Base-by-base conservation (phyloP, 2,113 vertebrate genomes). In the Mormoops blainvillei region DNA sequence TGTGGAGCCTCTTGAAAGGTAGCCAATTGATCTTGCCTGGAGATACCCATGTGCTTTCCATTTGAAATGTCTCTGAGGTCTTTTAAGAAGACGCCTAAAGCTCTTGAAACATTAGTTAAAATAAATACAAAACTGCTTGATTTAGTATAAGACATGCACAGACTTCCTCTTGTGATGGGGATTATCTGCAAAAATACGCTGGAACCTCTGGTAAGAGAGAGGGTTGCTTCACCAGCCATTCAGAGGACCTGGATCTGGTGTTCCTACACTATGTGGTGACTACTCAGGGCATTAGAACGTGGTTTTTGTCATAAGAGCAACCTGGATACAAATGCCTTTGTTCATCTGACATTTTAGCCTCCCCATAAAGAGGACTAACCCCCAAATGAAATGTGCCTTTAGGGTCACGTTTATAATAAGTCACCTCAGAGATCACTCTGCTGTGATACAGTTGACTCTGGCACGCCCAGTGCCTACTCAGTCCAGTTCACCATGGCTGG, bases 21-120 rank as follows among this genome's bases (percentile, higher is more conserved):
- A 74, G 96, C 93, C 94, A 96, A 11, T 10, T 76, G 93, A 89
- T 95, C 68, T 94, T 96, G 86, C 95, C 88, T 93, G 45, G 48
- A 82, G 84, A 94, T 78, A 93, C 68, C 67, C 95, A 96, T 94
- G 82, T 97, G 88, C 94, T 97, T 95, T 95, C 81, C 63, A 93
- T 93, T 87, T 95, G 73, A 97, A 95, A 67, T 93, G 74, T 95
- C 88, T 95, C 94, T 84, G 83, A 89, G 31, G 18, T 80, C 76
- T 92, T 94, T 84, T 88, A 77, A 81, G 74, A 93, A 94, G 80
- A 87, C 87, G 80, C 84, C 84, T 56, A 96, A 95, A 96, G 63
- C n/a, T 76, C 61, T 78, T 89, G 54, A 96, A 89, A 96, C n/a
- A 90, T 89, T 78, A 92, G 36, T 74, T 95, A 3, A 28, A 80